Percentiles rank a stretch among this genome's conserved stretches.
Evolutionary conservation across 2,797 vertebrate genomes (phyloP).

Genomic region (Capromys pilorides): DNA sequence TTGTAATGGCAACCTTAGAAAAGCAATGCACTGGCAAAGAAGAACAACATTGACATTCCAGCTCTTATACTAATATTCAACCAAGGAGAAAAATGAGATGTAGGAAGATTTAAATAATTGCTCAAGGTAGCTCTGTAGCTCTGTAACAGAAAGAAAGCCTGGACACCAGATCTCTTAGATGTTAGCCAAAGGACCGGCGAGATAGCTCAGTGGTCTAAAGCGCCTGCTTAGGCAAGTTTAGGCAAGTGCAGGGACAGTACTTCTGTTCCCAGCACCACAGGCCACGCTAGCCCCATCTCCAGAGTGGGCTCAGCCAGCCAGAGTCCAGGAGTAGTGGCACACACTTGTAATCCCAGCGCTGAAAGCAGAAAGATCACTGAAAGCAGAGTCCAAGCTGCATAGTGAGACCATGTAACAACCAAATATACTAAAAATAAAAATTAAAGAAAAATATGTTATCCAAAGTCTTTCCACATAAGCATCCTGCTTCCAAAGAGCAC

Average conservation of each 20-base stretch:
- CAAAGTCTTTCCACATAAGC: background rate
- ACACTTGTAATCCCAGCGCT: too few relatives aligned
- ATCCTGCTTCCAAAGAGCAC: background rate
- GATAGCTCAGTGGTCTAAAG: too few relatives aligned
- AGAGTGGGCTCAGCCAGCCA: too few relatives aligned
- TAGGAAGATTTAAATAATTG: conserved; percentile 19
- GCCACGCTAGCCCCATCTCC: too few relatives aligned
- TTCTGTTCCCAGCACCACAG: too few relatives aligned
- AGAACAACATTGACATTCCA: background rate
- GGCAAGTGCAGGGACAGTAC: too few relatives aligned
- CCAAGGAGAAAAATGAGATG: background rate
- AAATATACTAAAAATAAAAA: too few relatives aligned
- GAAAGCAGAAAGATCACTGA: too few relatives aligned
- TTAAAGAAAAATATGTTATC: background rate
- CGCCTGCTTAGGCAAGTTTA: too few relatives aligned
- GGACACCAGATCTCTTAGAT: background rate
- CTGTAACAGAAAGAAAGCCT: background rate
- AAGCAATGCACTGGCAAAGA: background rate
- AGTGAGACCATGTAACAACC: too few relatives aligned
- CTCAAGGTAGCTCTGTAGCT: background rate
- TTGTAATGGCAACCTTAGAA: background rate
- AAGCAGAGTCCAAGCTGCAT: too few relatives aligned
- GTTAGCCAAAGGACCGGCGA: background rate
- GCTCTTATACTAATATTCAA: conserved; percentile 17
- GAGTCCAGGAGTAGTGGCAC: too few relatives aligned